These are phyloP conservation scores for Turritopsis dohrnii DNA, from an alignment of 30 jellyfish, hydroid and myxozoan species.

Conservation along the genomic window DNA sequence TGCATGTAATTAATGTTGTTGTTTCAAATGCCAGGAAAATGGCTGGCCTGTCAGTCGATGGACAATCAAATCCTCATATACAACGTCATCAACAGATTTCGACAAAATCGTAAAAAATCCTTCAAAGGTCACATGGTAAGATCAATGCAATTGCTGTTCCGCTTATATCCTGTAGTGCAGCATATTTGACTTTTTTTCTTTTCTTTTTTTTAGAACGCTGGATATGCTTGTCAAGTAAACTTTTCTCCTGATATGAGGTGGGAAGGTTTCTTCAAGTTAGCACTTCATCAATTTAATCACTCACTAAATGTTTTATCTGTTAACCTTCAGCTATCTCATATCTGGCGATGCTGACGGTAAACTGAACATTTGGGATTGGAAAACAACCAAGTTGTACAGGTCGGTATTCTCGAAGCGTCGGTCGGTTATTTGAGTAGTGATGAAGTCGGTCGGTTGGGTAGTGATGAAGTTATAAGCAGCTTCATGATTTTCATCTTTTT, in stretches of 20 bases:
- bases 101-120: constrained; percentile 73
- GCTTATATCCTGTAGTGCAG: background rate
- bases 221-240: constrained; percentile 97
- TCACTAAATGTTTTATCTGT: background rate
- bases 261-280: background rate
- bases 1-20: background rate
- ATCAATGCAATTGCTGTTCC: background rate
- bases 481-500: background rate
- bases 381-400: constrained; percentile 89
- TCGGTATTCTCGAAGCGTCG: constrained; percentile 13
- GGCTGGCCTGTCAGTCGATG: constrained; percentile 99
- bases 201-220: constrained; percentile 66
- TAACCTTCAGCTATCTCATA: constrained; percentile 51
- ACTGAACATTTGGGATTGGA: constrained; percentile 97
- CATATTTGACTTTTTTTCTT: background rate
- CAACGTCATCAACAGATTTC: constrained; percentile 70
- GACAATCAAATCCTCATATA: constrained; percentile 87
- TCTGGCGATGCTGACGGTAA: constrained; percentile 99
- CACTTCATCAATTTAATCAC: background rate
- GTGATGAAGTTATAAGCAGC: too few species aligned
- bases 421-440: too few species aligned
- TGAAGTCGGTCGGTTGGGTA: too few species aligned
- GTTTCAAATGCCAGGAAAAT: constrained; percentile 46
- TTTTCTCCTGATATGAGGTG: constrained; percentile 96
- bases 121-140: constrained; percentile 97